Conservation (phyloP, 2,888 invertebrate genomes). For the Drepanosiphum platanoidis region DNA sequence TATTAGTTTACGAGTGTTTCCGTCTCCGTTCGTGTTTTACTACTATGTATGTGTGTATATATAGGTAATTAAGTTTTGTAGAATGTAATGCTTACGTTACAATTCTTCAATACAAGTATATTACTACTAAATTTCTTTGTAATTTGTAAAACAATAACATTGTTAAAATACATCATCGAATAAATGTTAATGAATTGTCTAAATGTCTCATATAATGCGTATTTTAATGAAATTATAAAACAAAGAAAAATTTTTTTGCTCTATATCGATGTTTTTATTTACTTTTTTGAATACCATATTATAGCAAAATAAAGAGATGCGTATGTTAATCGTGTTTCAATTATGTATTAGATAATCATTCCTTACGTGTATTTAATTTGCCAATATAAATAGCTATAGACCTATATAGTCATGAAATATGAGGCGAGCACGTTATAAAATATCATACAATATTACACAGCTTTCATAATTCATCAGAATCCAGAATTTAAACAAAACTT, state of each 20-base stretch:
- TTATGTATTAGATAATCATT: not conserved
- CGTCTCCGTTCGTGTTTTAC: constrained; percentile 28
- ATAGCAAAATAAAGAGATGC: not conserved
- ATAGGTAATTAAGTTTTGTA: constrained; percentile 34
- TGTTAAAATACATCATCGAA: constrained; percentile 43
- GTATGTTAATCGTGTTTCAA: not conserved
- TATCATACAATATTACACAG: not conserved
- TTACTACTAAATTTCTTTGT: constrained; percentile 40
- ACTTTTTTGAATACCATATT: not conserved
- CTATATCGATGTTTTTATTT: not conserved
- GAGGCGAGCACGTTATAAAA: not conserved
- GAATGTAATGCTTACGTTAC: constrained; percentile 52
- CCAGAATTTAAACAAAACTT: no score
- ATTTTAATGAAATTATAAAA: constrained; percentile 46
- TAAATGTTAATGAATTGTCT: constrained; percentile 39
- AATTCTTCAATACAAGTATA: constrained; percentile 29
- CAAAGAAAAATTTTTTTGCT: constrained; percentile 20
- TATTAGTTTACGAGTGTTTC: not conserved
- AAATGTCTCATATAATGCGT: constrained; percentile 44
- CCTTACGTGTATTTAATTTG: not conserved
- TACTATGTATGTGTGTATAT: constrained; percentile 11
- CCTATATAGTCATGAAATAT: no score
- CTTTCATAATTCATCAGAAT: not conserved
- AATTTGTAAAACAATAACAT: constrained; percentile 46
- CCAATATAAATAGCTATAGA: not conserved